Conservation (phyloP, 2,113 vertebrate species). For the Poeciliopsis occidentalis region DNA sequence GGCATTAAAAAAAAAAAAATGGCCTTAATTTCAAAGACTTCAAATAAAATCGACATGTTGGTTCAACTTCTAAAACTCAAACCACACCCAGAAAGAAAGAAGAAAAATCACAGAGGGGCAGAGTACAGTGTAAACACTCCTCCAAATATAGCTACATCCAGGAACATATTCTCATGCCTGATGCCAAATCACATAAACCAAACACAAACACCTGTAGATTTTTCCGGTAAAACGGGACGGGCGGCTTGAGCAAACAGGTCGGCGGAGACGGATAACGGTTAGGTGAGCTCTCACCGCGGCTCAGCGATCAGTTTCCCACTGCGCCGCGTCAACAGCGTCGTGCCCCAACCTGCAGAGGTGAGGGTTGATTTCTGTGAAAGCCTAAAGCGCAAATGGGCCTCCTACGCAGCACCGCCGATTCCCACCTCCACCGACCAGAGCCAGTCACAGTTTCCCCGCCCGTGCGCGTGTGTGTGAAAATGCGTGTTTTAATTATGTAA, state of each 20-base stretch:
- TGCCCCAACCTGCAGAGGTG: slow-evolving; percentile 66
- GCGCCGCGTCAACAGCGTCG: slow-evolving; percentile 31
- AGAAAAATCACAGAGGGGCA: background rate
- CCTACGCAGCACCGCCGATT: slow-evolving; percentile 49
- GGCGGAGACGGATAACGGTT: slow-evolving; percentile 44
- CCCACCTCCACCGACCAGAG: slow-evolving; percentile 54
- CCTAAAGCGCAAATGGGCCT: slow-evolving; percentile 57
- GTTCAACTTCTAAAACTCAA: background rate
- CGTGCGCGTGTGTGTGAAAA: background rate
- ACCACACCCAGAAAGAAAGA: background rate
- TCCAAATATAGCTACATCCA: background rate
- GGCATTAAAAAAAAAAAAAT: background rate
- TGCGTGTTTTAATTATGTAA: background rate
- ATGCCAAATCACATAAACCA: slow-evolving; percentile 20
- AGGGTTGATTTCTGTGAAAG: slow-evolving; percentile 48
- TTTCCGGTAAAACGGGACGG: slow-evolving; percentile 59
- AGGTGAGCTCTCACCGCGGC: slow-evolving; percentile 31
- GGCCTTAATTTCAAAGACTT: background rate
- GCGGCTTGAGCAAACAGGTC: slow-evolving; percentile 47
- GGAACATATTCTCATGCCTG: slow-evolving; percentile 27
- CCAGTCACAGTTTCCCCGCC: slow-evolving; percentile 24
- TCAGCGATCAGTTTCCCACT: slow-evolving; percentile 62
- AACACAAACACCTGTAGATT: slow-evolving; percentile 14
- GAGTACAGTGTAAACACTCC: background rate
- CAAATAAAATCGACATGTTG: background rate